Conservation (phyloP, 2,113 vertebrate species). For the Sterna hirundo region DNA sequence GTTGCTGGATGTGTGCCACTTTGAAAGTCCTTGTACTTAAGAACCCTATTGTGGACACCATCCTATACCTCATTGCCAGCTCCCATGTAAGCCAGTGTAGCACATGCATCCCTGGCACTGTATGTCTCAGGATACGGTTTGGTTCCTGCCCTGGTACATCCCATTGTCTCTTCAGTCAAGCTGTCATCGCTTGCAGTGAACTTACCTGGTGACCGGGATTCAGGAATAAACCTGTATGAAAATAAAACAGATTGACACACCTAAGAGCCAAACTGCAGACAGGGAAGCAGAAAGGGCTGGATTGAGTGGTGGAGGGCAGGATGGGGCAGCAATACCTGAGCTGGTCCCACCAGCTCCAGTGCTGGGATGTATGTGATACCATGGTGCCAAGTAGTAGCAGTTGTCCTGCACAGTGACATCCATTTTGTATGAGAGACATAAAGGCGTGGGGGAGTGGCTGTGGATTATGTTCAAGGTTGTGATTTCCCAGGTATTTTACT, state of each 20-base stretch:
- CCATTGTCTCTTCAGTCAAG: neutral
- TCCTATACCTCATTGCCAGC: neutral
- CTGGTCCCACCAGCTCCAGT: neutral
- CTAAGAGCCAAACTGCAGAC: neutral
- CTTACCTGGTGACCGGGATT: neutral
- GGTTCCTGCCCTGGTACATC: neutral
- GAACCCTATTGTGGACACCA: neutral
- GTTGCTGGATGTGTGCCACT: neutral
- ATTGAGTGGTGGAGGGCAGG: neutral
- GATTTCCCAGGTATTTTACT: neutral
- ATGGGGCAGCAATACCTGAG: neutral
- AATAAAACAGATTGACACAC: neutral
- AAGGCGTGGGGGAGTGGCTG: neutral
- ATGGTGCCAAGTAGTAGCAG: neutral
- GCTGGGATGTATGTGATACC: neutral
- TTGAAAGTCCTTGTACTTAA: neutral
- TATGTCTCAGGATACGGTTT: neutral
- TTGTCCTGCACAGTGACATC: neutral
- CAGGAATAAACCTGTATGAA: neutral
- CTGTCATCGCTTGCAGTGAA: neutral
- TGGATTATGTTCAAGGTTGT: neutral
- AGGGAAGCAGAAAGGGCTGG: neutral
- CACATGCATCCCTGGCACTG: rapidly evolving
- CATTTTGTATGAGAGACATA: neutral
- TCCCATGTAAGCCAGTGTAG: rapidly evolving